Evolutionary conservation across 2,888 invertebrate genomes (phyloP).

Genomic region (Syritta pipiens): DNA sequence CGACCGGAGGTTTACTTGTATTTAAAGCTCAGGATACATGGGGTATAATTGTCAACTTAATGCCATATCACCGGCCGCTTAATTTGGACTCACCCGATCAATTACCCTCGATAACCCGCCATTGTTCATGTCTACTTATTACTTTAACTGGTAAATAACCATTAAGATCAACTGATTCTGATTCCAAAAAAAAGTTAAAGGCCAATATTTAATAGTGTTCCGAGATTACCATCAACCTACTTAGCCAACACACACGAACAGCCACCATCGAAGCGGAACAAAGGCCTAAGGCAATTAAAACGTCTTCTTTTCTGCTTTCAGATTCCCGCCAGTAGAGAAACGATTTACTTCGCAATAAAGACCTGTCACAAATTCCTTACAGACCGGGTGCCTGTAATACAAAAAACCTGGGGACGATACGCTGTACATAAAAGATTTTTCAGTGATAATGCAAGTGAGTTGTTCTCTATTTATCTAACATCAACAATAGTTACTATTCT

Average conservation of each 20-base stretch:
- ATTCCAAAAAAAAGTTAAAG: constrained; percentile 34
- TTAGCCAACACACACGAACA: not conserved
- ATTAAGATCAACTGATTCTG: constrained; percentile 56
- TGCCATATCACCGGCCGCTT: too few relatives aligned
- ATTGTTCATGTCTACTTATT: constrained; percentile 19
- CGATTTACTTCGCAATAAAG: constrained; percentile 88
- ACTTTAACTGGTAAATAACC: constrained; percentile 12
- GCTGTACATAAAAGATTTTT: constrained; percentile 87
- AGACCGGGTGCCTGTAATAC: constrained; percentile 87
- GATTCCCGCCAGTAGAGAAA: constrained; percentile 65
- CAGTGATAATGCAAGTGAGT: constrained; percentile 87
- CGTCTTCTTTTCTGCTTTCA: constrained; percentile 51
- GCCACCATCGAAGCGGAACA: not conserved
- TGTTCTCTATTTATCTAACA: constrained; percentile 46
- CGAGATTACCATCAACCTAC: constrained; percentile 52
- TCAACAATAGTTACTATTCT: constrained; percentile 54
- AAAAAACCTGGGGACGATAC: constrained; percentile 90
- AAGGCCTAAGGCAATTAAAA: constrained; percentile 45
- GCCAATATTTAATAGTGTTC: constrained; percentile 8
- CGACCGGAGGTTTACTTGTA: too few relatives aligned
- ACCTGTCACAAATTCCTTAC: constrained; percentile 92
- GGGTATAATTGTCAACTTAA: too few relatives aligned
- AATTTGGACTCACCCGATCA: too few relatives aligned
- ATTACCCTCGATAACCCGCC: too few relatives aligned
- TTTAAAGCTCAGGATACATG: too few relatives aligned